Evolutionary conservation across 2,797 vertebrate species (phyloP).

Genomic region (Selene dorsalis): DNA sequence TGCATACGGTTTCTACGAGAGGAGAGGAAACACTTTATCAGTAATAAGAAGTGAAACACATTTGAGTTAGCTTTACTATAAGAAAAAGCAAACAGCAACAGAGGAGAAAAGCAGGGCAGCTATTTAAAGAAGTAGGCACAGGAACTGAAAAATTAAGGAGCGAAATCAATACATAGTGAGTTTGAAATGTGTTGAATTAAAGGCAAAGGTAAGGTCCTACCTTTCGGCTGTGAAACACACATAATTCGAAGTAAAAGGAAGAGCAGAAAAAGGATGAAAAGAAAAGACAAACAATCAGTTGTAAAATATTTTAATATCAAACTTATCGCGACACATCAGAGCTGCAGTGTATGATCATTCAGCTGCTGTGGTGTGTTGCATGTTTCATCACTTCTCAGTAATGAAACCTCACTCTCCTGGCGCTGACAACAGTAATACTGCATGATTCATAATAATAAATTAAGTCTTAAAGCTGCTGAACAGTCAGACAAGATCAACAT

Average conservation of each 20-base stretch:
- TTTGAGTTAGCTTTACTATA: neutral
- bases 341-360: neutral
- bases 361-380: neutral
- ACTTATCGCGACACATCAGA: neutral
- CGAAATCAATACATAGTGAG: slow-evolving; percentile 17
- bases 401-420: slow-evolving; percentile 2
- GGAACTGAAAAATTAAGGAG: slow-evolving; percentile 1
- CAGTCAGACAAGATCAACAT: too few species aligned
- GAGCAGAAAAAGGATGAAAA: slow-evolving; percentile 65
- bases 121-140: neutral
- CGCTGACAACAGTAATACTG: neutral
- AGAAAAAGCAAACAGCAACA: neutral
- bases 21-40: slow-evolving; percentile 25
- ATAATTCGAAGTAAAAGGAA: slow-evolving; percentile 82
- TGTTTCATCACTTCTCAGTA: neutral
- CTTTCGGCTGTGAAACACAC: slow-evolving; percentile 91
- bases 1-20: slow-evolving; percentile 93
- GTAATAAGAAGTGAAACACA: neutral
- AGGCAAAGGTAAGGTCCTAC: slow-evolving; percentile 85
- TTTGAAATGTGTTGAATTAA: slow-evolving; percentile 52
- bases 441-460: slow-evolving; percentile 16
- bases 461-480: too few species aligned
- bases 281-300: slow-evolving; percentile 64
- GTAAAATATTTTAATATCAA: slow-evolving; percentile 21
- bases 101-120: neutral